Evolutionary conservation across 1,140 invertebrate genomes (phyloP).

Genomic region (Tribolium madens): DNA sequence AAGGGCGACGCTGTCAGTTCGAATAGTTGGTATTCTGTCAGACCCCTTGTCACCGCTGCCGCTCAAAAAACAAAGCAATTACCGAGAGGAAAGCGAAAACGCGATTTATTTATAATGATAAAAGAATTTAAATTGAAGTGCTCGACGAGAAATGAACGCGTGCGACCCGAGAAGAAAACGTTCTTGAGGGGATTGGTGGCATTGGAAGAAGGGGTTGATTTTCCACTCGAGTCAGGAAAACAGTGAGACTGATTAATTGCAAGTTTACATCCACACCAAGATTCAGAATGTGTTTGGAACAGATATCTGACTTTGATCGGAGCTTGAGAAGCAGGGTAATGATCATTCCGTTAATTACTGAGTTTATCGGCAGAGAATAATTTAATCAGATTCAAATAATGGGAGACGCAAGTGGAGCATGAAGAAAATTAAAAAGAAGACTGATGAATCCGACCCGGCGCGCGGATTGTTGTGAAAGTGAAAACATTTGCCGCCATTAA

Average conservation of each 20-base stretch:
- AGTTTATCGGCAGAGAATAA: conserved; percentile 46
- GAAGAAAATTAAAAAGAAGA: conserved; percentile 47
- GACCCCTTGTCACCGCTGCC: not conserved
- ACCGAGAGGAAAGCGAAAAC: conserved; percentile 36
- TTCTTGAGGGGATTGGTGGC: not conserved
- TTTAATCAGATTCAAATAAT: conserved; percentile 47
- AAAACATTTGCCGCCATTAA: conserved; percentile 34
- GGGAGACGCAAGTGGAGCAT: conserved; percentile 35
- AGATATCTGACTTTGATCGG: conserved; percentile 41
- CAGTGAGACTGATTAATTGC: conserved; percentile 47
- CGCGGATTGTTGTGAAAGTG: conserved; percentile 27
- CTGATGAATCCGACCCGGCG: conserved; percentile 14
- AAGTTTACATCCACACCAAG: conserved; percentile 41
- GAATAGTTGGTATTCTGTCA: conserved; percentile 9
- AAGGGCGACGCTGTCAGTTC: too few relatives aligned
- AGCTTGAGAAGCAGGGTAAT: conserved; percentile 38
- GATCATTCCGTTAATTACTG: conserved; percentile 48
- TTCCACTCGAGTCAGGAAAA: conserved; percentile 31
- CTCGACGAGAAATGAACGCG: conserved; percentile 26
- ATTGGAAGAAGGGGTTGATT: not conserved
- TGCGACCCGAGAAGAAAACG: not conserved
- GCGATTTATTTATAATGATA: conserved; percentile 39
- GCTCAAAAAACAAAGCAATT: conserved; percentile 30
- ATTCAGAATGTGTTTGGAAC: conserved; percentile 35
- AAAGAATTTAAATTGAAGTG: conserved; percentile 38